phyloP scores from a whole-genome alignment of 1,140 invertebrate genomes.

The Euura lappo region DNA sequence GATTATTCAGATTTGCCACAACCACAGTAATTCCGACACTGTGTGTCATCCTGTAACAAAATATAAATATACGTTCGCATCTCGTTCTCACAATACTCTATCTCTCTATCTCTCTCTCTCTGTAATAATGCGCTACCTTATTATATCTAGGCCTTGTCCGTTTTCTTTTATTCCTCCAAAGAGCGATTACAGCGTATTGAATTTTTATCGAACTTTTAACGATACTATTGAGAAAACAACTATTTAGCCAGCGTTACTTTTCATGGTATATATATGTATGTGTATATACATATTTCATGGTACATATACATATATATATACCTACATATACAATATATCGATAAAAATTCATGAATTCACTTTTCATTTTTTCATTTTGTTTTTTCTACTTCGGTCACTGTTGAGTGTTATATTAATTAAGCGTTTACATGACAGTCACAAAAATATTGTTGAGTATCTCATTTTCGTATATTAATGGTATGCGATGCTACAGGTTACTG shows the following conservation, averaged over 20 bases:
- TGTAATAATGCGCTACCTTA: slow-evolving; percentile 6
- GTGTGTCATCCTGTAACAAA: slow-evolving; percentile 60
- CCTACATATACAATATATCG: neutral
- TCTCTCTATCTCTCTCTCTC: slow-evolving; percentile 27
- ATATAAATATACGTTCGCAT: slow-evolving; percentile 59
- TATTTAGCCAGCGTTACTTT: neutral
- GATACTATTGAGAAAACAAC: neutral
- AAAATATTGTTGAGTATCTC: slow-evolving; percentile 51
- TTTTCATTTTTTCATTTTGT: slow-evolving; percentile 8
- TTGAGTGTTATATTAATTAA: slow-evolving; percentile 5
- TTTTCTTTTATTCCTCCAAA: neutral
- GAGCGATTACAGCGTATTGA: neutral
- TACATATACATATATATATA: neutral
- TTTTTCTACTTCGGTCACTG: slow-evolving; percentile 12
- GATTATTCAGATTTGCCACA: slow-evolving; percentile 24
- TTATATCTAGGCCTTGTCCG: neutral
- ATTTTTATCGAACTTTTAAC: neutral
- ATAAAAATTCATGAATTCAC: slow-evolving; percentile 21
- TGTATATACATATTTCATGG: too few species aligned
- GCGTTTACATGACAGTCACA: slow-evolving; percentile 48
- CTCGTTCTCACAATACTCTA: slow-evolving; percentile 43
- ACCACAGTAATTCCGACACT: slow-evolving; percentile 40
- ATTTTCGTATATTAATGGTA: slow-evolving; percentile 14
- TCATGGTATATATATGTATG: too few species aligned
- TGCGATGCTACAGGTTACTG: slow-evolving; percentile 7